Percentiles rank a stretch among this genome's conserved stretches.
Conservation (phyloP, 2,888 invertebrate genomes). For the Myathropa florea region DNA sequence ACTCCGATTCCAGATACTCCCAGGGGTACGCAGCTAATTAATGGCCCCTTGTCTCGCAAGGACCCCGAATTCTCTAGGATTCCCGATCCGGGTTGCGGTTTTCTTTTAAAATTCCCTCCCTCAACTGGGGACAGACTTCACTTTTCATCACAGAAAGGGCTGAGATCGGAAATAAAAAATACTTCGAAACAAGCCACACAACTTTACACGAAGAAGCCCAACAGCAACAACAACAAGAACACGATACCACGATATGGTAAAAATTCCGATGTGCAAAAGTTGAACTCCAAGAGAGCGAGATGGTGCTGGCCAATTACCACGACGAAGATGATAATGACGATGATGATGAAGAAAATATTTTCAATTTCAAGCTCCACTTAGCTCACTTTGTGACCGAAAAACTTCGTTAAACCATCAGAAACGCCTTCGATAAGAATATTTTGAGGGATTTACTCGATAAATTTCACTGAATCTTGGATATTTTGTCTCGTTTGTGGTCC, state of each 20-base stretch:
- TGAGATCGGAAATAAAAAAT: not conserved
- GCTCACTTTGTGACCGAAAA: not conserved
- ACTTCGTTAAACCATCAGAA: not conserved
- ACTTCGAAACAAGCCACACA: slow-evolving; percentile 51
- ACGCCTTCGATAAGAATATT: not conserved
- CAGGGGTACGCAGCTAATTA: not conserved
- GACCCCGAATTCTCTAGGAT: not conserved
- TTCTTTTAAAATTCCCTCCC: not conserved
- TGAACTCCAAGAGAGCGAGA: slow-evolving; percentile 52
- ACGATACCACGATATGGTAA: slow-evolving; percentile 51
- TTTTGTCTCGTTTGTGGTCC: slow-evolving; percentile 15
- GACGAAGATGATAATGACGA: slow-evolving; percentile 36
- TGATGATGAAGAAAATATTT: slow-evolving; percentile 50
- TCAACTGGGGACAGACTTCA: not conserved
- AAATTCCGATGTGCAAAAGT: slow-evolving; percentile 71
- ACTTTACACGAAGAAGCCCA: slow-evolving; percentile 50
- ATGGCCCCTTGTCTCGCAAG: not conserved
- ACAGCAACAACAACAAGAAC: slow-evolving; percentile 54
- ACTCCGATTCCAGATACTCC: slow-evolving; percentile 9
- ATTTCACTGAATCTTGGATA: slow-evolving; percentile 12
- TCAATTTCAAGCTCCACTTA: slow-evolving; percentile 38
- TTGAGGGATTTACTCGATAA: not conserved
- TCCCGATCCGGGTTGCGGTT: not conserved
- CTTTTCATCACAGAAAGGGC: slow-evolving; percentile 29
- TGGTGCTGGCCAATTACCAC: slow-evolving; percentile 66